Evolutionary conservation across 1,140 invertebrate species (phyloP).

Genomic region (Halyomorpha halys): DNA sequence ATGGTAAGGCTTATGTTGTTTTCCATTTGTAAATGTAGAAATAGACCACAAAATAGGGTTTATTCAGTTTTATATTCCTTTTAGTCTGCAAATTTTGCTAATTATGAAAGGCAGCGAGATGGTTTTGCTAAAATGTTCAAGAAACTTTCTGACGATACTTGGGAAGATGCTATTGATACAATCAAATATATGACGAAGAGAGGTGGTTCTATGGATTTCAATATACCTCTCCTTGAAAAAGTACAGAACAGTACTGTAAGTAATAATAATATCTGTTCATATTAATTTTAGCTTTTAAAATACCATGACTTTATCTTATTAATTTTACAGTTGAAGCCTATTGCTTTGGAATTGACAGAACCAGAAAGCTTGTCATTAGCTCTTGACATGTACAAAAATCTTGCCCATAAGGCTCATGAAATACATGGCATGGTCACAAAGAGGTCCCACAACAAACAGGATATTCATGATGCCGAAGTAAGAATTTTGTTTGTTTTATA

Average conservation of each 20-base stretch:
- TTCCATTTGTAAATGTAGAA: neutral
- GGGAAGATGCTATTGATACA: slow-evolving; percentile 58
- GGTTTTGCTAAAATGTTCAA: slow-evolving; percentile 66
- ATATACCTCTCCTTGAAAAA: slow-evolving; percentile 21
- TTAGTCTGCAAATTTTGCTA: slow-evolving; percentile 59
- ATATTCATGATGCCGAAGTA: slow-evolving; percentile 52
- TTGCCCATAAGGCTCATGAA: slow-evolving; percentile 52
- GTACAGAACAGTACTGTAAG: neutral
- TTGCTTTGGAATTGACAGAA: slow-evolving; percentile 28
- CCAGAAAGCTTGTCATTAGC: slow-evolving; percentile 54
- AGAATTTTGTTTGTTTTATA: neutral
- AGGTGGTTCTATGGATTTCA: slow-evolving; percentile 46
- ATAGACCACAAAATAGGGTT: neutral
- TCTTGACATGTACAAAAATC: slow-evolving; percentile 58
- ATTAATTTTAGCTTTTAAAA: neutral
- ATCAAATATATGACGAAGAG: slow-evolving; percentile 65
- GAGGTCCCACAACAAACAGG: slow-evolving; percentile 32
- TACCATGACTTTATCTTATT: slow-evolving; percentile 17
- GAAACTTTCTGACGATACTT: slow-evolving; percentile 59
- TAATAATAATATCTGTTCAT: neutral
- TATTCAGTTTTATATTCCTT: slow-evolving; percentile 21
- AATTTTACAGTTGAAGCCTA: slow-evolving; percentile 13
- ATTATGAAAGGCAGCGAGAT: slow-evolving; percentile 59
- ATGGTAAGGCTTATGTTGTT: slow-evolving; percentile 37
- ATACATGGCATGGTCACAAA: slow-evolving; percentile 48